Conservation (phyloP, 92 coral and sea anemone genomes). For the Epizoanthus stellaris region DNA sequence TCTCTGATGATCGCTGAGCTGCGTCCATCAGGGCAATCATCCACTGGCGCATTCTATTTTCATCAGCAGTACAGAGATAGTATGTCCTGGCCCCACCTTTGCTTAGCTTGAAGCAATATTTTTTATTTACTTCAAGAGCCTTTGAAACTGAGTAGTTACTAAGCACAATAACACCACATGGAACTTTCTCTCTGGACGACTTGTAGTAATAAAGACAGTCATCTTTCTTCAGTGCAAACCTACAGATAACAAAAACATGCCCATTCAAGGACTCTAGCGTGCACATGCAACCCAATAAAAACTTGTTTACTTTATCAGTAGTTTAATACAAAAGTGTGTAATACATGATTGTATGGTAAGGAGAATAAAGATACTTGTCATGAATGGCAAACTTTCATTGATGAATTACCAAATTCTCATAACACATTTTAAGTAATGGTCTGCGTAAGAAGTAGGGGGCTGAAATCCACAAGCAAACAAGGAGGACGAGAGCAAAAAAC, state of each 20-base stretch:
- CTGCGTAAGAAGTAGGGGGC: too few relatives aligned
- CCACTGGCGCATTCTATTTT: conserved; percentile 83
- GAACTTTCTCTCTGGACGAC: conserved; percentile 69
- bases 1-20: conserved; percentile 53
- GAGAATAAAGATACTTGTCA: too few relatives aligned
- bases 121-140: conserved; percentile 81
- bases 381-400: too few relatives aligned
- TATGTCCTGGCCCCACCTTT: conserved; percentile 95
- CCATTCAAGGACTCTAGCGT: too few relatives aligned
- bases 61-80: conserved; percentile 75
- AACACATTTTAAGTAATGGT: too few relatives aligned
- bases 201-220: conserved; percentile 93
- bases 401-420: too few relatives aligned
- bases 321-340: too few relatives aligned
- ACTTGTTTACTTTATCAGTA: too few relatives aligned
- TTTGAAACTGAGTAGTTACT: conserved; percentile 85
- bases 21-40: conserved; percentile 89
- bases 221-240: conserved; percentile 85
- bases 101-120: conserved; percentile 82
- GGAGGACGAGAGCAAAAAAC: too few relatives aligned
- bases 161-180: conserved; percentile 89
- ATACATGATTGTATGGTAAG: too few relatives aligned
- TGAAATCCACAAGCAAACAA: too few relatives aligned
- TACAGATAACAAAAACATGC: conserved; percentile 15
- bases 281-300: too few relatives aligned